Percentiles rank a stretch among this genome's conserved stretches.
Conservation (phyloP, 1,140 invertebrate genomes). For the Gonatopus flavifemur region DNA sequence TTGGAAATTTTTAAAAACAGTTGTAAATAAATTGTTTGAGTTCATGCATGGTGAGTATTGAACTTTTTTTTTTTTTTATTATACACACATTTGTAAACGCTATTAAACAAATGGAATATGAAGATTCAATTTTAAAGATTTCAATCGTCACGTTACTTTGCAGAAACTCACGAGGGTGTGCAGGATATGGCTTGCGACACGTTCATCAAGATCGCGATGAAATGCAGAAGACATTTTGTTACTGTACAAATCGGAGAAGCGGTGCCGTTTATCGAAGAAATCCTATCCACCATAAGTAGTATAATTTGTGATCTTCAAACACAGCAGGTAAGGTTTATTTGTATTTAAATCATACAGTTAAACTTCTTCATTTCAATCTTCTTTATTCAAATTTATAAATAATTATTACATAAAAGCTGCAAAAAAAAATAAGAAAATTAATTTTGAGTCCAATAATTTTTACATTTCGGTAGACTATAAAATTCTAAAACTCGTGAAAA, state of each 20-base stretch:
- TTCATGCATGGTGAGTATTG: conserved; percentile 91
- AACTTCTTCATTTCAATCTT: no score
- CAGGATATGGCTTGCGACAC: conserved; percentile 99
- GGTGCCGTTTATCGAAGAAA: conserved; percentile 99
- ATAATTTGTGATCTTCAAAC: conserved; percentile 99
- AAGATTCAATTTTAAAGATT: no score
- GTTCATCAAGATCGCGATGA: conserved; percentile 99
- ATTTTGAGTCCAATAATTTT: no score
- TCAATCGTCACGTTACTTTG: conserved; percentile 20
- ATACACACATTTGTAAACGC: neutral
- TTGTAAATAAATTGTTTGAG: conserved; percentile 99
- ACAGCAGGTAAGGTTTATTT: conserved; percentile 74
- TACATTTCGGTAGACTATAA: no score
- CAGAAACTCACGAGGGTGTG: conserved; percentile 98
- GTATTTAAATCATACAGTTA: conserved; percentile 4
- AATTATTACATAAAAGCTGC: no score
- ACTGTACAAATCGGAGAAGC: conserved; percentile 94
- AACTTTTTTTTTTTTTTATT: conserved; percentile 12
- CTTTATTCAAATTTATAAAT: no score
- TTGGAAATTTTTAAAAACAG: conserved; percentile 99
- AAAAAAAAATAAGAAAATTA: no score
- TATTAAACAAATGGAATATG: no score
- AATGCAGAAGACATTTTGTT: conserved; percentile 98
- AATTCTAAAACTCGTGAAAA: no score
- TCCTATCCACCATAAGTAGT: conserved; percentile 91